A percentile compares a stretch with the other conserved stretches of the same genome.
These are phyloP conservation scores for Drosophila sechellia DNA, from an alignment of 1,140 invertebrate genomes.

Conservation along the genomic window DNA sequence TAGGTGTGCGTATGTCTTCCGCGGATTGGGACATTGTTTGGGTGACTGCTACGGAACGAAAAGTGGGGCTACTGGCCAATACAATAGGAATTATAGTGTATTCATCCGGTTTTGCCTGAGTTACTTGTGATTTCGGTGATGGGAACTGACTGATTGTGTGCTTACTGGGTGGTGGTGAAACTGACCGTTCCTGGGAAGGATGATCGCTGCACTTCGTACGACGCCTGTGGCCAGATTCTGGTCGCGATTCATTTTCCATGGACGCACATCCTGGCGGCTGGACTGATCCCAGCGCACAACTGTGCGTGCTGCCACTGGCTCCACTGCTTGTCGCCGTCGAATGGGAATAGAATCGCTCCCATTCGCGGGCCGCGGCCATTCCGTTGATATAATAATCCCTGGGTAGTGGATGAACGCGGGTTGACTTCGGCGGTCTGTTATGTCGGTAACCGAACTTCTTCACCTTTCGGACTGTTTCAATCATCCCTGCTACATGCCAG, in stretches of 20 bases:
- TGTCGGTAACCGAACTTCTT: conserved; percentile 9
- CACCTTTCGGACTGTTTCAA: neutral
- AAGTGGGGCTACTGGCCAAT: neutral
- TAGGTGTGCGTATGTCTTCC: conserved; percentile 64
- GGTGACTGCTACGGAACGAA: neutral
- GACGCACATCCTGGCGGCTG: neutral
- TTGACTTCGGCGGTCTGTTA: conserved; percentile 21
- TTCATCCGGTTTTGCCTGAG: neutral
- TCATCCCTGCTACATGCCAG: too few relatives aligned
- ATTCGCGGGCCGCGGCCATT: conserved; percentile 44
- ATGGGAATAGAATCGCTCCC: conserved; percentile 51
- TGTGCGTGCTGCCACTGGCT: conserved; percentile 33
- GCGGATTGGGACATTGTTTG: conserved; percentile 41
- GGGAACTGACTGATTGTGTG: neutral
- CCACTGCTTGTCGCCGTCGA: conserved; percentile 45
- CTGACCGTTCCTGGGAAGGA: neutral
- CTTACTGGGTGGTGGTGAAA: neutral
- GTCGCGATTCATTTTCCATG: neutral
- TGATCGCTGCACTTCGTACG: neutral
- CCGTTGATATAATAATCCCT: conserved; percentile 33
- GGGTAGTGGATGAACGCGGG: conserved; percentile 40
- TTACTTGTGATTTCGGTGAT: neutral
- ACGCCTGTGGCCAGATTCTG: neutral
- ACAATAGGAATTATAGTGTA: conserved; percentile 56
- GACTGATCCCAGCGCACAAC: conserved; percentile 7